These are phyloP conservation scores for Thalassarche chlororhynchos DNA, from an alignment of 2,113 vertebrate genomes.

Conservation along the genomic window DNA sequence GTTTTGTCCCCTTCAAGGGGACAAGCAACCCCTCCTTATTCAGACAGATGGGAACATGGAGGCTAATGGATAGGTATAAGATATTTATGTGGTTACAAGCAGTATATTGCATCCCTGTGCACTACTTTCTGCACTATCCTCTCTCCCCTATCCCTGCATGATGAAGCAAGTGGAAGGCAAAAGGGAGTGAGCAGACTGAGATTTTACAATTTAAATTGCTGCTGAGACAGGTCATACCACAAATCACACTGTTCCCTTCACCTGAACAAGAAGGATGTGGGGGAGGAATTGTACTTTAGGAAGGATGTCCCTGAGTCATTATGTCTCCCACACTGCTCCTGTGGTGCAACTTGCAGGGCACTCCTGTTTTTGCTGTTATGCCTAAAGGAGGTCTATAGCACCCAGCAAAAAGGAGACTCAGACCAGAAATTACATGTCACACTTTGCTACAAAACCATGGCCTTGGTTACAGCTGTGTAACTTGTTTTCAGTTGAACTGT, in stretches of 20 bases:
- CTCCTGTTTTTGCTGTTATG: neutral
- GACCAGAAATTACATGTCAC: neutral
- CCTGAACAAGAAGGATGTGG: constrained; percentile 16
- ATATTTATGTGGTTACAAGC: constrained; percentile 48
- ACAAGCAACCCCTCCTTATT: neutral
- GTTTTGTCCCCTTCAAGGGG: constrained; percentile 17
- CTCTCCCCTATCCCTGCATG: neutral
- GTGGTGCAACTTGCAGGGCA: neutral
- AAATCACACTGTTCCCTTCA: constrained; percentile 50
- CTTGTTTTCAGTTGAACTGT: neutral
- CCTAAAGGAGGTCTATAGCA: neutral
- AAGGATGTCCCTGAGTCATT: neutral
- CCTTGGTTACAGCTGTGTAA: neutral
- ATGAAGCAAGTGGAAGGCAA: neutral
- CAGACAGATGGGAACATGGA: neutral
- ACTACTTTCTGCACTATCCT: neutral
- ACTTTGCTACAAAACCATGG: neutral
- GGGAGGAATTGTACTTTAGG: neutral
- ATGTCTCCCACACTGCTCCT: neutral
- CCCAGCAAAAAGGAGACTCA: neutral
- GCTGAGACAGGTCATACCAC: constrained; percentile 2
- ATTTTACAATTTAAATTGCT: constrained; percentile 31
- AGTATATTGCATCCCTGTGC: neutral
- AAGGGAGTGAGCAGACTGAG: neutral
- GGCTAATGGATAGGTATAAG: constrained; percentile 26